phyloP scores from a whole-genome alignment of 1,140 invertebrate genomes.

The Gyrodactylus bullatarudis region DNA sequence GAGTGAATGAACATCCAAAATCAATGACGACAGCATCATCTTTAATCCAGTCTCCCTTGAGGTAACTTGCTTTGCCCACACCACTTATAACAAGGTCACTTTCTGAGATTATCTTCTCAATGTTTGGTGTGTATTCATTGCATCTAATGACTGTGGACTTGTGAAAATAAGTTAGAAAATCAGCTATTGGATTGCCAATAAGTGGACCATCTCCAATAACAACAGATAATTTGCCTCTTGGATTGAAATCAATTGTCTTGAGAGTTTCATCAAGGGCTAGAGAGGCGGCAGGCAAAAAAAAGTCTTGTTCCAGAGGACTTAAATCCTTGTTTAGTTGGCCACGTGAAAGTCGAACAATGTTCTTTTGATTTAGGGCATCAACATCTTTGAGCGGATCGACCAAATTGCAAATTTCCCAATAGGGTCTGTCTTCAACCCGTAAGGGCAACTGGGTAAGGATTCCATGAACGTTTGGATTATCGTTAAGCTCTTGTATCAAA shows the following conservation, averaged over 20 bases:
- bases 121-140: conserved; percentile 58
- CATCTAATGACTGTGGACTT: conserved; percentile 81
- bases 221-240: conserved; percentile 51
- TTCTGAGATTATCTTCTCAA: conserved; percentile 28
- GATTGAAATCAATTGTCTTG: conserved; percentile 45
- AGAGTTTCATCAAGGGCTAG: not conserved
- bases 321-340: conserved; percentile 31
- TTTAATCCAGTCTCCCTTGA: conserved; percentile 81
- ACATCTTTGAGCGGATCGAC: conserved; percentile 61
- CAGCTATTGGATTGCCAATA: conserved; percentile 66
- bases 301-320: not conserved
- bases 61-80: conserved; percentile 56
- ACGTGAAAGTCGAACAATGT: conserved; percentile 33
- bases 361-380: conserved; percentile 62
- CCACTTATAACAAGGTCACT: conserved; percentile 87
- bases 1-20: conserved; percentile 75
- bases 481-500: not conserved
- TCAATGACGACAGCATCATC: conserved; percentile 93
- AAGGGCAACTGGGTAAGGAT: not conserved
- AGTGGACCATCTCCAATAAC: conserved; percentile 85
- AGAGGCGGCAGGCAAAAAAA: not conserved
- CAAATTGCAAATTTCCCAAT: conserved; percentile 46
- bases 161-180: conserved; percentile 59
- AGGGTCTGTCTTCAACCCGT: conserved; percentile 35
- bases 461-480: not conserved